phyloP scores from a whole-genome alignment of 37 sponge, comb jelly and placozoan species.

The Theonella swinhoei region DNA sequence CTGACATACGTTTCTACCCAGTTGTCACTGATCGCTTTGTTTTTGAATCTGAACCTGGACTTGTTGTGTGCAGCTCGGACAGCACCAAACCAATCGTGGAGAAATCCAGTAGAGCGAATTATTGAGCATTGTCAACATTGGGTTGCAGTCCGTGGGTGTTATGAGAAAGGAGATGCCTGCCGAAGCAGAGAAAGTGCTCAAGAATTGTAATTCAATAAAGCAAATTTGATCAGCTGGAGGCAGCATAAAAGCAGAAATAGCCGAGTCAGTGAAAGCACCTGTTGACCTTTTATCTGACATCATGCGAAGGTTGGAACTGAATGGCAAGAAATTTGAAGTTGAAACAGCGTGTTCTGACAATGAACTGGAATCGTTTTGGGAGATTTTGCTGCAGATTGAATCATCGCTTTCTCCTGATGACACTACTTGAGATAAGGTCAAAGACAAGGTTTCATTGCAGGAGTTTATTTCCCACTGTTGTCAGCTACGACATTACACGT shows the following conservation, averaged over 20 bases:
- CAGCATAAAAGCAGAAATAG: slow-evolving; percentile 17
- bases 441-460: neutral
- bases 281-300: slow-evolving; percentile 1
- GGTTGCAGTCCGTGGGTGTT: slow-evolving; percentile 60
- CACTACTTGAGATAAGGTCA: slow-evolving; percentile 9
- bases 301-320: slow-evolving; percentile 16
- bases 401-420: neutral
- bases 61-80: slow-evolving; percentile 34
- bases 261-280: slow-evolving; percentile 21
- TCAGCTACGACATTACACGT: slow-evolving; percentile 29
- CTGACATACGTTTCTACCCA: slow-evolving; percentile 44
- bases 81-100: slow-evolving; percentile 43
- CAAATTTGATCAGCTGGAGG: too few relatives aligned
- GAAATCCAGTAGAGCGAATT: slow-evolving; percentile 48
- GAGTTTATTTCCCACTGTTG: slow-evolving; percentile 43
- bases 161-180: slow-evolving; percentile 30
- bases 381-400: slow-evolving; percentile 1
- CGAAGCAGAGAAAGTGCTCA: slow-evolving; percentile 28
- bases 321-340: slow-evolving; percentile 14
- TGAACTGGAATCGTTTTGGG: slow-evolving; percentile 21
- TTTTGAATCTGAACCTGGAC: slow-evolving; percentile 56
- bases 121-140: slow-evolving; percentile 50
- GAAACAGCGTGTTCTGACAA: neutral
- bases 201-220: too few relatives aligned
- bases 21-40: too few relatives aligned